A percentile compares a stretch with the other conserved stretches of the same genome.
Conservation (phyloP, 1,140 invertebrate genomes). For the Armadillidium nasatum region DNA sequence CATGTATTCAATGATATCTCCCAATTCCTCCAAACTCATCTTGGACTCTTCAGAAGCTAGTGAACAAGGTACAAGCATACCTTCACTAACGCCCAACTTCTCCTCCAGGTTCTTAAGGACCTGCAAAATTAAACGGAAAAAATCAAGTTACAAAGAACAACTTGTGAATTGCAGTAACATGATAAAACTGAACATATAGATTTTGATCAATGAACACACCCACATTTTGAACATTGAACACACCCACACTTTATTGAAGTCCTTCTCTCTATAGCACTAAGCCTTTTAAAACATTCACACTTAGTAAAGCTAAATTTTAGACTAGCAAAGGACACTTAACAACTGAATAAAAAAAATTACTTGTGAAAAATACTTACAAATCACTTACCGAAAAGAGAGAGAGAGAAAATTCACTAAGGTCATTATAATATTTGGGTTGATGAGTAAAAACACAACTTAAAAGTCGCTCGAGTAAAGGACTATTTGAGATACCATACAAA, state of each 20-base stretch:
- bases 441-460: conserved; percentile 62
- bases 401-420: conserved; percentile 53
- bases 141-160: conserved; percentile 21
- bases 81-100: conserved; percentile 54
- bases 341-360: too few relatives aligned
- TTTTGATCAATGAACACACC: too few relatives aligned
- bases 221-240: neutral
- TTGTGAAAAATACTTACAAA: neutral
- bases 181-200: too few relatives aligned
- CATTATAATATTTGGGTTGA: conserved; percentile 66
- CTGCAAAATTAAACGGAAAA: conserved; percentile 40
- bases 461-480: conserved; percentile 58
- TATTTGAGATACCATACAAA: conserved; percentile 65
- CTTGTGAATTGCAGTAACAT: too few relatives aligned
- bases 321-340: too few relatives aligned
- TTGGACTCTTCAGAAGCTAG: conserved; percentile 24
- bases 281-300: too few relatives aligned
- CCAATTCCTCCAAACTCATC: conserved; percentile 50
- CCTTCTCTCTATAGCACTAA: neutral
- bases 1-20: conserved; percentile 66
- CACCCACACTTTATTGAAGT: neutral
- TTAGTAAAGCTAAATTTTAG: too few relatives aligned
- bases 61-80: conserved; percentile 43
- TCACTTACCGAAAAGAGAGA: conserved; percentile 14
- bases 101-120: conserved; percentile 51